Evolutionary conservation across 1,140 invertebrate genomes (phyloP), one percentile per base, ranked within the genome.

Genomic region (Eciton burchellii): DNA sequence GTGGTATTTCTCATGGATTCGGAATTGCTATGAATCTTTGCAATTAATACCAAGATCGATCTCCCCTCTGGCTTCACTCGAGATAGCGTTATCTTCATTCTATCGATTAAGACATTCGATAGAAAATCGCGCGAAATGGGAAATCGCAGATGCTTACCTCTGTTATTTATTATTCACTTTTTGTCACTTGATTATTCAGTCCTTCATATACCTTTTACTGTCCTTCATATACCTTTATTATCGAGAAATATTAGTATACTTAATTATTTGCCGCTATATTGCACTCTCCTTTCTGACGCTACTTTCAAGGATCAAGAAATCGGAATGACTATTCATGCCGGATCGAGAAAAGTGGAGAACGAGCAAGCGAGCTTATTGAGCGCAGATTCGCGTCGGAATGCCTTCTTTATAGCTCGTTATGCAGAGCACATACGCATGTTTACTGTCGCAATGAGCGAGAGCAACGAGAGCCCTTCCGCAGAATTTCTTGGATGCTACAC

Each of bases 381-480:
- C 35, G 35, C 6, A 41, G 11, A 16, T 43, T 66, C 8, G 5
- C 47, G 5, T 52, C 21, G 16, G 54, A 66, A 77, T 26, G 47
- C 19, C 21, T 24, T 43, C 66, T 77, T 77, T 77, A 77, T 16
- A 66, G 29, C 29, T 54, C 19, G 26, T 62, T 74, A 62, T 29
- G 3, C 26, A 6, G 52, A 6, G 29, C 5, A 66, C 5, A 3
- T 54, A 56, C 9, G 47, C 21, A 19, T 54, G 29, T 66, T 77
- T 66, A 65, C 29, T 52, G 26, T 16, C 60, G 66, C 66, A 71
- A 84, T 70, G 14, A 29, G 29, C 21, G 24, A 62, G 63, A 57
- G n/a, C n/a, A 83, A 71, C 73, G 49, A 47, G 49, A 83, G 79
- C 56, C 49, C 45, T 73, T 26, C 47, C 16, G 24, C 19, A 49